Evolutionary conservation across 2,797 vertebrate species (phyloP).

Genomic region (Phoxinus dragarum): DNA sequence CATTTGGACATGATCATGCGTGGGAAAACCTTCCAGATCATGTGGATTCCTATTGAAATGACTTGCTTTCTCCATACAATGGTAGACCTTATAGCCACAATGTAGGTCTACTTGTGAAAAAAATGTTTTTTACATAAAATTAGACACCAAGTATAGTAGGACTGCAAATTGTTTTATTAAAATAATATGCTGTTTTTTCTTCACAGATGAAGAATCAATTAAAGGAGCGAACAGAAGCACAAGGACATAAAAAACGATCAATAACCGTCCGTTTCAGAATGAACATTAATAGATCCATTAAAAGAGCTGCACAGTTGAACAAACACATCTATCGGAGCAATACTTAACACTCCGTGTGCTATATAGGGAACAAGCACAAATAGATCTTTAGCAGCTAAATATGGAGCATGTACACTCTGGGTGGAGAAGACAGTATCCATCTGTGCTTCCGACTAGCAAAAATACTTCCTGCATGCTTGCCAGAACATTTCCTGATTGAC

Average conservation of each 20-base stretch:
- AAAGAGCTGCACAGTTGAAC: neutral
- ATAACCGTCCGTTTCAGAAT: neutral
- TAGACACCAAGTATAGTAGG: neutral
- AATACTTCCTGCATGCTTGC: constrained; percentile 70
- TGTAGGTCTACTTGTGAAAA: neutral
- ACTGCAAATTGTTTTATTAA: constrained; percentile 58
- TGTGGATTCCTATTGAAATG: neutral
- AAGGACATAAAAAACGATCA: neutral
- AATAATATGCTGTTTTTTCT: constrained; percentile 38
- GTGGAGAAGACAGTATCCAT: constrained; percentile 51
- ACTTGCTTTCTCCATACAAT: neutral
- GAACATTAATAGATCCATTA: neutral
- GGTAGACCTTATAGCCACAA: neutral
- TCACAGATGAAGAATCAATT: neutral
- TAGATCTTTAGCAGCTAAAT: constrained; percentile 27
- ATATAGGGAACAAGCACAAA: constrained; percentile 14
- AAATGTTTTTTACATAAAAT: neutral
- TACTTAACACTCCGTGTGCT: constrained; percentile 2
- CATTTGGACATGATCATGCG: neutral
- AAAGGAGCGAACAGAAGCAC: neutral
- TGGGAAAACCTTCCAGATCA: neutral
- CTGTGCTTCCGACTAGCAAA: constrained; percentile 70
- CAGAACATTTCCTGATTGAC: constrained; percentile 69
- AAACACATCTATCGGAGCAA: constrained; percentile 16
- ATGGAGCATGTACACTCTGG: constrained; percentile 2